Evolutionary conservation across 1,140 invertebrate genomes (phyloP), one percentile per base, ranked within the genome.

Genomic region (Phymastichus coffea): DNA sequence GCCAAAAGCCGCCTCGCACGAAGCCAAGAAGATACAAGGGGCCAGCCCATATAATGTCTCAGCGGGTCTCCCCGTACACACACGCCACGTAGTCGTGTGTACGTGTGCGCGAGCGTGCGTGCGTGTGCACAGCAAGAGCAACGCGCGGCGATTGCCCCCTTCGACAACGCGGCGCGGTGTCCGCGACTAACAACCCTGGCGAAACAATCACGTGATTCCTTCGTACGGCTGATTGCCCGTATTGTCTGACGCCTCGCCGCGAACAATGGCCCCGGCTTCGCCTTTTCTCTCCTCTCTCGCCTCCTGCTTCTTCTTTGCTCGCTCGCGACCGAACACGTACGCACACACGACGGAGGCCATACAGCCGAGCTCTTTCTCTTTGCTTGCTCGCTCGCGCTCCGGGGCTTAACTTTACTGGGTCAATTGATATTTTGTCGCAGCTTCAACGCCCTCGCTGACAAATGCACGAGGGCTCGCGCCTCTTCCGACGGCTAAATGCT

Each of bases 131-230:
- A n/a, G n/a, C n/a, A n/a, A n/a, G n/a, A n/a, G n/a, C n/a, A n/a
- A n/a, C n/a, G n/a, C n/a, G n/a, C n/a, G n/a, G n/a, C n/a, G n/a
- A n/a, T n/a, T n/a, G n/a, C 20, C 12, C 20, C 25, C 23, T 48
- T 48, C 19, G 15, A 7, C 19, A 2, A 23, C 26, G 37, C 19
- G 15, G 30, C 19, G 33, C 25, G 38, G 41, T 63, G 55, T 58
- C 56, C 55, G 43, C 43, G 41, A 53, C 55, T 63, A 58, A 58
- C 49, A 58, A 58, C 56, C 54, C 54, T 49, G 52, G 67, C 63
- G 68, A 77, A 78, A 77, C 74, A 76, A 76, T 77, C 70, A 66
- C 63, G 33, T 66, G 73, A 74, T 74, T 78, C 69, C 73, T 77
- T 73, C 64, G 70, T 66, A 72, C 68, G 70, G 33, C 25, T 78